phyloP scores from a whole-genome alignment of 2,113 vertebrate genomes.

The Dicrurus megarhynchus region DNA sequence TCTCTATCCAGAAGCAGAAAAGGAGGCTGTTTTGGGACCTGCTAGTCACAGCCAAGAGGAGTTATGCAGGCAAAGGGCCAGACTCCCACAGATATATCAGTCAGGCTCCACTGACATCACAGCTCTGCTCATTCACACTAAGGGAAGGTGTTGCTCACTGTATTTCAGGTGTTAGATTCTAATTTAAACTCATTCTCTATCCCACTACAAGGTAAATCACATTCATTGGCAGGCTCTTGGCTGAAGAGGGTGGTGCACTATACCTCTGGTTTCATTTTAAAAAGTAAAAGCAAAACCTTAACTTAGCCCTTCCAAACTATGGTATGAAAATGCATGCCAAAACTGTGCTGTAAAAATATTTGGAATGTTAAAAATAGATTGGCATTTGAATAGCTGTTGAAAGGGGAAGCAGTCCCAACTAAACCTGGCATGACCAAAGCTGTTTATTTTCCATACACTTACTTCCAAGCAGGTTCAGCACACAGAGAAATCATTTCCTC shows the following conservation, averaged over 20 bases:
- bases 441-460: background rate
- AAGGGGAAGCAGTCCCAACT: background rate
- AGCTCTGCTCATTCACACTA: background rate
- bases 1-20: background rate
- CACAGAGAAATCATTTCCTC: background rate
- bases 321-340: background rate
- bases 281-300: conserved; percentile 15
- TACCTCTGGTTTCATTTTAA: background rate
- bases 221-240: background rate
- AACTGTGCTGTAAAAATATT: background rate
- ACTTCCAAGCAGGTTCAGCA: background rate
- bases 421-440: background rate
- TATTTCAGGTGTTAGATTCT: background rate
- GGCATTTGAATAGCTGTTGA: conserved; percentile 1
- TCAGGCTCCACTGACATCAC: background rate
- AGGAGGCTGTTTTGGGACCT: background rate
- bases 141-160: background rate
- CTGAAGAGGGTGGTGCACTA: background rate
- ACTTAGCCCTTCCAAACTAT: background rate
- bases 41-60: background rate
- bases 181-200: background rate
- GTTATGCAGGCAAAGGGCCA: background rate
- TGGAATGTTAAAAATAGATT: conserved; percentile 42
- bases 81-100: background rate
- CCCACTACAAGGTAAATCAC: background rate